These are phyloP conservation scores for Miltochrista miniata DNA, from an alignment of 2,888 invertebrate genomes.

Conservation along the genomic window DNA sequence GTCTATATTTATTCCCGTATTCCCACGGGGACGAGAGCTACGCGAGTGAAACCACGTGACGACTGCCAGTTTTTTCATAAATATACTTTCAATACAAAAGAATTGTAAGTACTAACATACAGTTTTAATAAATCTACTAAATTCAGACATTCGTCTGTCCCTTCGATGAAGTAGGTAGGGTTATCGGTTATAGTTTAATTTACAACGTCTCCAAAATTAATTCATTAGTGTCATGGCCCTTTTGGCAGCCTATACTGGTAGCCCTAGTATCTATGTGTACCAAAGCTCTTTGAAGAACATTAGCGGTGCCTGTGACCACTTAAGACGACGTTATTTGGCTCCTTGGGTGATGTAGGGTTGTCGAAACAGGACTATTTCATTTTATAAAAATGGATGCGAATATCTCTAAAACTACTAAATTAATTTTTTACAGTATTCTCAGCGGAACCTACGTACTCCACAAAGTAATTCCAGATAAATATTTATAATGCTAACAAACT, in stretches of 20 bases:
- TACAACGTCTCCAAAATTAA: conserved; percentile 35
- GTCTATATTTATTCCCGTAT: too few species aligned
- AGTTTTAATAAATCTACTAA: not conserved
- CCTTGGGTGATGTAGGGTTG: conserved; percentile 58
- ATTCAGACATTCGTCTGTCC: conserved; percentile 20
- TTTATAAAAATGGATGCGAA: too few species aligned
- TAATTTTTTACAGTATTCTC: too few species aligned
- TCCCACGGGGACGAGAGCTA: too few species aligned
- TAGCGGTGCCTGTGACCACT: conserved; percentile 61
- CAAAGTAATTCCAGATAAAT: too few species aligned
- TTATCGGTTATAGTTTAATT: conserved; percentile 9
- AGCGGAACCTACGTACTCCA: too few species aligned
- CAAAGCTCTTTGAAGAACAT: conserved; percentile 61
- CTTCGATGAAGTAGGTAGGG: conserved; percentile 2
- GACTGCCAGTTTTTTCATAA: too few species aligned
- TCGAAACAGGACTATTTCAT: conserved; percentile 4
- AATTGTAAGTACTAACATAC: too few species aligned
- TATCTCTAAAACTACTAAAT: too few species aligned
- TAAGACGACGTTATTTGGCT: conserved; percentile 61
- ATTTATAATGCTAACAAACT: too few species aligned
- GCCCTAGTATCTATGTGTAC: not conserved
- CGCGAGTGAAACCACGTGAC: too few species aligned
- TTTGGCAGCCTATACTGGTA: conserved; percentile 1
- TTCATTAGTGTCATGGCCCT: conserved; percentile 36
- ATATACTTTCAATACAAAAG: too few species aligned